Evolutionary conservation across 1,140 invertebrate genomes (phyloP), one percentile per base, ranked within the genome.

Genomic region (Leptinotarsa undecemlineata): DNA sequence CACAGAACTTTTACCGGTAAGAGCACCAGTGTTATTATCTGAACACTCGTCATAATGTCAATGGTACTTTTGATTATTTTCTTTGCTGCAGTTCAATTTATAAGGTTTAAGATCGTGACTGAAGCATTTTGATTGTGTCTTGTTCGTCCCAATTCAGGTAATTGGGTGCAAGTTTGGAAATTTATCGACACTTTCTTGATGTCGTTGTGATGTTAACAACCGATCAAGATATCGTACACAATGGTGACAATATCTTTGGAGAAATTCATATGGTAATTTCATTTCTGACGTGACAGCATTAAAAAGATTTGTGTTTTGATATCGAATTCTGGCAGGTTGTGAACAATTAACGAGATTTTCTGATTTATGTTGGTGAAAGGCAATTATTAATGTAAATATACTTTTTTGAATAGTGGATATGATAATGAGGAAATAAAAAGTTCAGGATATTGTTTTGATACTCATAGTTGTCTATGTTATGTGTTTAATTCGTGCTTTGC

Each of bases 81-180:
- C 11, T 21, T 20, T 42, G 60, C 15, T 72, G 51, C 20, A 47
- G 6, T 64, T 11, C 3, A 64, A 71, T 78, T 68, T 78, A 75
- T 72, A 74, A 75, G 70, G 68, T 66, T 75, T 69, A 68, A 62
- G 73, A 72, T 75, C 77, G 74, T 78, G 71, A 78, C 77, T 26
- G 33, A 60, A 15, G 63, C 63, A 64, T 64, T 42, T 64, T 15
- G 21, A 17, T 17, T 64, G 20, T 21, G n/a, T 48, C 26, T 60
- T 78, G 77, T 78, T 78, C 68, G 74, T 48, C 77, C 77, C 61
- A 76, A 75, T 72, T 78, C 74, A 68, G 69, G 77, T 73, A 75
- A 21, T 76, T 63, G 23, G 48, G 42, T 48, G 64, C 47, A 33
- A 68, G 19, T 19, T 61, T 64, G 21, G 21, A 64, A 64, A 64